These are phyloP conservation scores for Nemopilema nomurai DNA, from an alignment of 30 jellyfish, hydroid and myxozoan species.

Conservation along the genomic window DNA sequence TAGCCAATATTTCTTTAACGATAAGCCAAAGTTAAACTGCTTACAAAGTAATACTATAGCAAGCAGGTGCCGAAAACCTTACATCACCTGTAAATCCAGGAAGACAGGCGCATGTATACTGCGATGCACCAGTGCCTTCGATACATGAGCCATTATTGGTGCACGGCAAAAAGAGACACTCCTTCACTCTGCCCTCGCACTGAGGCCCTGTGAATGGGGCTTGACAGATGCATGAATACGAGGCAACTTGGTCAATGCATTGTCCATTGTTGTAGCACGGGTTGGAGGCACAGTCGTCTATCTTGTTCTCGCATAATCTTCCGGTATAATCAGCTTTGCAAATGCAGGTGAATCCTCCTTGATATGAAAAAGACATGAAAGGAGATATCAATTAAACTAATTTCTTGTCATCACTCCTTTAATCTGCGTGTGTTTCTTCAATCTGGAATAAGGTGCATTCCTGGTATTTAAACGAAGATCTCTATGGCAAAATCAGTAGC, in stretches of 20 bases:
- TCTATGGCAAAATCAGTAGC: too few species aligned
- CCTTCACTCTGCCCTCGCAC: slow-evolving; percentile 4
- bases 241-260: slow-evolving; percentile 37
- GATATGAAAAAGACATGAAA: too few species aligned
- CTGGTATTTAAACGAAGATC: too few species aligned
- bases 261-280: slow-evolving; percentile 72
- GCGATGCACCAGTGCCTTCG: slow-evolving; percentile 32
- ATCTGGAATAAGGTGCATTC: too few species aligned
- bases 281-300: slow-evolving; percentile 20
- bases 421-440: too few species aligned
- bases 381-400: too few species aligned
- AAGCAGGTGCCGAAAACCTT: not conserved
- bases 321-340: slow-evolving; percentile 27
- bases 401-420: too few species aligned
- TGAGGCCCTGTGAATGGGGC: slow-evolving; percentile 28
- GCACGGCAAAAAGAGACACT: slow-evolving; percentile 20
- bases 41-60: too few species aligned
- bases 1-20: too few species aligned
- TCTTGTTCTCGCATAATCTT: slow-evolving; percentile 36
- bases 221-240: slow-evolving; percentile 32
- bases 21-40: too few species aligned
- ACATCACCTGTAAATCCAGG: slow-evolving; percentile 35
- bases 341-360: not conserved
- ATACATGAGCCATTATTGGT: slow-evolving; percentile 22
- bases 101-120: slow-evolving; percentile 18